Evolutionary conservation across 1,140 invertebrate species (phyloP), one percentile per base, ranked within the genome.

Genomic region (Spodoptera frugiperda): DNA sequence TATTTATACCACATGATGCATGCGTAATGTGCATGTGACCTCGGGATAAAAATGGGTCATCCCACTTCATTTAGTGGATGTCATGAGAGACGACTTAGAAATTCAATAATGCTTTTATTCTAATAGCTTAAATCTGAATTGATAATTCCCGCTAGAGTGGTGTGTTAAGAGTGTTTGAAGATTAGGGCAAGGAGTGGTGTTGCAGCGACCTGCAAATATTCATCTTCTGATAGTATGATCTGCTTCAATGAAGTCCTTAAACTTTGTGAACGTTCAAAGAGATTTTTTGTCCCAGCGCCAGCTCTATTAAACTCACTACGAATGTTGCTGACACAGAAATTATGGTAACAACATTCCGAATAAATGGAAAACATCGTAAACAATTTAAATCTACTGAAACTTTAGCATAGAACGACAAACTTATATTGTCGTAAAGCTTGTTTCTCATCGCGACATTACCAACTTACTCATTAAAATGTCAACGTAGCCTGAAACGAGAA

Each of bases 11-110:
- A 15, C 44, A 67, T 49, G 48, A 67, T 67, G 63, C 63, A 67
- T 49, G 39, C 63, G 63, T 67, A 67, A 67, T 48, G 63, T 67
- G 39, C 59, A 63, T 44, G 39, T 67, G 63, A 48, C 44, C 63
- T 67, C 63, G 39, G 3, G 17, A 19, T 49, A 67, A 67, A 61
- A 67, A 67, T 49, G 63, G 63, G 63, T 67, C 63, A 67, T 67
- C 17, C 61, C 44, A 65, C 39, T 67, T 48, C 63, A 48, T 67
- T 48, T 25, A 25, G 17, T 10, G 63, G 48, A 67, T 67, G 39
- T 67, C 63, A 49, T 57, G 14, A 57, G 48, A 48, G 14, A 48
- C 39, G 63, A 67, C 44, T 25, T 46, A 10, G 17, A 67, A 67
- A 67, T 67, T 48, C 63, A 67, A 25, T 25, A 12, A 39, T 63